Evolutionary conservation across 2,113 vertebrate species (phyloP).

Genomic region (Colius striatus): DNA sequence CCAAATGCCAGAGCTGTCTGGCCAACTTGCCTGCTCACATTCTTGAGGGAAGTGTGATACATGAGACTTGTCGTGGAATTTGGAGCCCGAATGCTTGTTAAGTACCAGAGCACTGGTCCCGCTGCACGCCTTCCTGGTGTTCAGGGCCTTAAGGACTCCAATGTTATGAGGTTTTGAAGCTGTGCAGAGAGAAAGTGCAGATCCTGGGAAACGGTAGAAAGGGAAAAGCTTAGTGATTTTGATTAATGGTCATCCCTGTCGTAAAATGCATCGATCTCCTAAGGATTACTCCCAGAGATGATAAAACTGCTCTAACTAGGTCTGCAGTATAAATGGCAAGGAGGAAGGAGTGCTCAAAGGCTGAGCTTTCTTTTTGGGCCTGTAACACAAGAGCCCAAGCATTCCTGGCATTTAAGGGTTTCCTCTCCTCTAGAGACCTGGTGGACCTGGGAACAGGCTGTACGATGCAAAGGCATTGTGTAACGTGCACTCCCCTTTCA

Average conservation of each 20-base stretch:
- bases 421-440: neutral
- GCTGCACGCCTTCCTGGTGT: neutral
- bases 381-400: neutral
- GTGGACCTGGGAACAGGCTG: neutral
- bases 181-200: neutral
- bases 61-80: constrained; percentile 1
- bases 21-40: constrained; percentile 49
- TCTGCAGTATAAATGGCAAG: neutral
- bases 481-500: neutral
- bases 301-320: neutral
- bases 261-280: neutral
- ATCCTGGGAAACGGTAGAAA: neutral
- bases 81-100: neutral
- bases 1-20: constrained; percentile 52
- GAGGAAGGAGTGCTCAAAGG: neutral
- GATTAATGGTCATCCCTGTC: neutral
- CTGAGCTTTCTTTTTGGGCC: neutral
- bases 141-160: neutral
- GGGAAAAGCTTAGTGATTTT: neutral
- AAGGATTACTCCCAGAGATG: neutral
- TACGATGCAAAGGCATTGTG: neutral
- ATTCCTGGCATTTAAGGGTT: neutral
- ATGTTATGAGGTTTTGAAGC: neutral
- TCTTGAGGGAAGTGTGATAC: constrained; percentile 57
- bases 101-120: neutral